phyloP scores from a whole-genome alignment of 1,140 invertebrate genomes.

The Phortica variegata region DNA sequence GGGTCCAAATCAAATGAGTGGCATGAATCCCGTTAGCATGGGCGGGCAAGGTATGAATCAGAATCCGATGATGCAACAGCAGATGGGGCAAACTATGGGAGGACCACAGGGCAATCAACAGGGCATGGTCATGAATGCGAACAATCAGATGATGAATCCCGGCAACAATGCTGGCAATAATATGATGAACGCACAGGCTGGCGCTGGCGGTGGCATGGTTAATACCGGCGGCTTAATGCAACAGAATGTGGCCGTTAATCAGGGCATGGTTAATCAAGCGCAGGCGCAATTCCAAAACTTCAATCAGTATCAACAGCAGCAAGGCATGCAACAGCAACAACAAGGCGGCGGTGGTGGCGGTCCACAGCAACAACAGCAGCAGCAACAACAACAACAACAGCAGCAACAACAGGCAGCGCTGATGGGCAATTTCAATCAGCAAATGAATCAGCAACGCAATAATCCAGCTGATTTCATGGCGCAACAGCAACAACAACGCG shows the following conservation, averaged over 20 bases:
- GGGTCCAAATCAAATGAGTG: conserved; percentile 52
- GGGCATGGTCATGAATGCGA: conserved; percentile 60
- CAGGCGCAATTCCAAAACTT: conserved; percentile 55
- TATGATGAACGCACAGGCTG: conserved; percentile 22
- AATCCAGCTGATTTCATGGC: conserved; percentile 58
- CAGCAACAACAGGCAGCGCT: conserved; percentile 56
- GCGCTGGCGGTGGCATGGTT: conserved; percentile 29
- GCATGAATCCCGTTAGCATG: conserved; percentile 59
- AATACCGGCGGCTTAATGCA: conserved; percentile 36
- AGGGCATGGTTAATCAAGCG: conserved; percentile 43
- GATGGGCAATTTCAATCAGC: conserved; percentile 53
- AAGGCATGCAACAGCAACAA: conserved; percentile 26
- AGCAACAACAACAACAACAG: conserved; percentile 39
- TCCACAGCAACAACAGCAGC: no score
- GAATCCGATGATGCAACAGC: conserved; percentile 58
- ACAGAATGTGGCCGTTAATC: conserved; percentile 20
- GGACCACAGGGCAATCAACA: conserved; percentile 56
- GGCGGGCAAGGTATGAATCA: conserved; percentile 59
- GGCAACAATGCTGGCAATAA: conserved; percentile 15
- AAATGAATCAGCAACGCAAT: conserved; percentile 51
- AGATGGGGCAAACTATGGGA: conserved; percentile 59
- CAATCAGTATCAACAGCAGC: conserved; percentile 43
- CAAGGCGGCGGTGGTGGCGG: conserved; percentile 28
- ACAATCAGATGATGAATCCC: conserved; percentile 43
- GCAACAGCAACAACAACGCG: conserved; percentile 58